phyloP scores from a whole-genome alignment of 2,797 vertebrate species.

The Microctenopoma steveboyesi region DNA sequence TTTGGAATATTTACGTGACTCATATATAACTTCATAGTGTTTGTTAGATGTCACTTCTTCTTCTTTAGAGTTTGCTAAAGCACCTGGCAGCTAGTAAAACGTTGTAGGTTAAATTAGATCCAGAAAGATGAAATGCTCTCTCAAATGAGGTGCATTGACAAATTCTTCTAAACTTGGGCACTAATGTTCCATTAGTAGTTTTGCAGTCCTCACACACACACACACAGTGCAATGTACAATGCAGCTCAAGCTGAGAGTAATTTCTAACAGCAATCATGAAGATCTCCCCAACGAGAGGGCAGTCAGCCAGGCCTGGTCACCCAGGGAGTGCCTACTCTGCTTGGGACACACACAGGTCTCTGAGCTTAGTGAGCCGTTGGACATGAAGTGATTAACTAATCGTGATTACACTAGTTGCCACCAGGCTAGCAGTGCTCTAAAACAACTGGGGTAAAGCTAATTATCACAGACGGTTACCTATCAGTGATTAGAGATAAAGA shows the following conservation, averaged over 20 bases:
- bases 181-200: slow-evolving; percentile 61
- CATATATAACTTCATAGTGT: slow-evolving; percentile 28
- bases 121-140: slow-evolving; percentile 5
- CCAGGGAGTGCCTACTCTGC: slow-evolving; percentile 47
- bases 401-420: slow-evolving; percentile 67
- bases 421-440: slow-evolving; percentile 53
- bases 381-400: slow-evolving; percentile 77
- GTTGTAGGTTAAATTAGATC: slow-evolving; percentile 24
- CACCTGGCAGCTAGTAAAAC: slow-evolving; percentile 28
- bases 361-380: slow-evolving; percentile 62
- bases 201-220: slow-evolving; percentile 29
- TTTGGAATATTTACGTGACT: slow-evolving; percentile 32
- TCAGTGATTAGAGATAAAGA: slow-evolving; percentile 66
- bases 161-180: slow-evolving; percentile 45
- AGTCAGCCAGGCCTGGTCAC: slow-evolving; percentile 62
- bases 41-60: slow-evolving; percentile 6
- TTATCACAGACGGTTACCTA: slow-evolving; percentile 67
- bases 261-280: slow-evolving; percentile 78
- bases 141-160: slow-evolving; percentile 36
- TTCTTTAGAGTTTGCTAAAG: slow-evolving; percentile 6
- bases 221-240: slow-evolving; percentile 48
- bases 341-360: slow-evolving; percentile 40
- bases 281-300: slow-evolving; percentile 58
- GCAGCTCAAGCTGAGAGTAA: slow-evolving; percentile 81
- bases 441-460: slow-evolving; percentile 64